Conservation (phyloP, 2,888 invertebrate species). For the Smittia aterrima region DNA sequence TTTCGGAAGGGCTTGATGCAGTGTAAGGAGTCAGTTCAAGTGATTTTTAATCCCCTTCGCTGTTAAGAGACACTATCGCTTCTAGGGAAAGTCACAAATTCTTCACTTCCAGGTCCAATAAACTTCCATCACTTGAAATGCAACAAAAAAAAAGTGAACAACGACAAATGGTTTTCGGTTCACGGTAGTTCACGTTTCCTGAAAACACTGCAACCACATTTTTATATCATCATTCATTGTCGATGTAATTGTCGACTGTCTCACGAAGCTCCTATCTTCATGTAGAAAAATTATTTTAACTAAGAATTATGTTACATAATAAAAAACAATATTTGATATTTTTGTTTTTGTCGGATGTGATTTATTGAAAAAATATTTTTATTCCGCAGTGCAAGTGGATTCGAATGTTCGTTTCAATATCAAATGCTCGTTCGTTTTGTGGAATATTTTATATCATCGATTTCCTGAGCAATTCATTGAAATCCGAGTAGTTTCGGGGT, state of each 20-base stretch:
- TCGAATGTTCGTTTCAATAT: background rate
- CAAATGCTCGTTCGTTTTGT: background rate
- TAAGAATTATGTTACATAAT: conserved; percentile 33
- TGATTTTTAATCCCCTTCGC: conserved; percentile 22
- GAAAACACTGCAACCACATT: conserved; percentile 27
- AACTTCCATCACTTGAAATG: conserved; percentile 9
- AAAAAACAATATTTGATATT: conserved; percentile 39
- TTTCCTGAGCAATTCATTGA: background rate
- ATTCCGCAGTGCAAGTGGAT: background rate
- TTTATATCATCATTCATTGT: conserved; percentile 38
- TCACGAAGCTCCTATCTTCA: background rate
- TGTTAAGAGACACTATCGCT: background rate
- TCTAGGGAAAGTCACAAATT: conserved; percentile 5
- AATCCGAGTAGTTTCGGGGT: too few relatives aligned
- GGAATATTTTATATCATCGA: background rate
- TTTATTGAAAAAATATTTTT: background rate
- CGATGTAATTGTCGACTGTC: conserved; percentile 34
- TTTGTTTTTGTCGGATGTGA: conserved; percentile 25
- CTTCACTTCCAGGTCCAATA: conserved; percentile 31
- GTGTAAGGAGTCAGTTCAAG: conserved; percentile 10
- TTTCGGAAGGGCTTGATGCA: background rate
- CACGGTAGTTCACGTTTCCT: conserved; percentile 35
- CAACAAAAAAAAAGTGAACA: background rate
- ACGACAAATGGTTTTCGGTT: conserved; percentile 31
- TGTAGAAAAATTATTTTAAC: conserved; percentile 6